Base-by-base conservation (phyloP, 2,797 vertebrate species). In the Echiichthys vipera region DNA sequence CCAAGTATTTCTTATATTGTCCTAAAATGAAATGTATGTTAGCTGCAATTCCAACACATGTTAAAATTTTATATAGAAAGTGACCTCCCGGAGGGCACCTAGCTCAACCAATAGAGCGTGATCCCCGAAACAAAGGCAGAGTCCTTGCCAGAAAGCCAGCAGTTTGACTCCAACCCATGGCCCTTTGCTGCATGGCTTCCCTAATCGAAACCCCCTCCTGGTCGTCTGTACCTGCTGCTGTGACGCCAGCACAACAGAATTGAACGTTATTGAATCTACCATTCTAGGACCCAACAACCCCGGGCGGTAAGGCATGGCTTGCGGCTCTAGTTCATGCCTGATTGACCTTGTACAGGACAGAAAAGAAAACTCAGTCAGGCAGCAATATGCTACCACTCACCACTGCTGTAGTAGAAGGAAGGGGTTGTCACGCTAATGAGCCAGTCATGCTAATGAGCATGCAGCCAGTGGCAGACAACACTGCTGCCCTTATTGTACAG, bases 331-430 rank as follows among this genome's bases (percentile, higher is more conserved):
- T 63, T 85, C 47, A 88, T 50, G 55, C 5, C 37, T 61, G 51
- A 58, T 5, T 76, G 75, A 82, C 79, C 70, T 78, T 77, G 75
- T 55, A 40, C 22, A 61, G 53, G 25, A 39, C 22, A 66, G 45
- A 22, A 78, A 70, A 55, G 57, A 40, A 37, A 58, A 14, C 36
- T 37, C 67, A 57, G 50, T 53, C 39, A 71, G 53, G 61, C 51
- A 67, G 29, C 53, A 61, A 63, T 69, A n/a, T 0, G 4, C 22
- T 55, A 74, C 45, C 51, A 59, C 67, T 62, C 43, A 65, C 39
- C 53, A 61, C 43, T 29, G 51, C 8, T 0, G 39, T 22, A 29
- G 45, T 5, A 39, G 53, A 25, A 30, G 45, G 49, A 24, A 43
- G 50, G 37, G 63, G 40, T 34, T 22, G 10, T 62, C 55, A 51